A percentile compares a stretch with the other conserved stretches of the same genome.
These are phyloP conservation scores for Hoplodrina ambigua DNA, from an alignment of 2,888 invertebrate genomes.

Conservation along the genomic window DNA sequence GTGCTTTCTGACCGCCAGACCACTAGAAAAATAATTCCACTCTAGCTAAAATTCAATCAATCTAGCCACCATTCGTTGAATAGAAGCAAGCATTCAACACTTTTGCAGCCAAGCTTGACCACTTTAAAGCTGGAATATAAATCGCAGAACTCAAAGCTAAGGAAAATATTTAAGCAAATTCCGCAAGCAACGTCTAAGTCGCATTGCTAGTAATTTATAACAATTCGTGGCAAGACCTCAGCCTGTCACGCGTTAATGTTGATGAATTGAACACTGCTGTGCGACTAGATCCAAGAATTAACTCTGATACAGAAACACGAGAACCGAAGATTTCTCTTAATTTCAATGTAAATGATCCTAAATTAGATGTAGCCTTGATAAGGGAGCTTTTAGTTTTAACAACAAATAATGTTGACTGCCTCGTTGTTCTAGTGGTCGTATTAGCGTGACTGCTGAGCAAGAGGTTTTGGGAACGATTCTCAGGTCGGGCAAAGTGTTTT, in stretches of 20 bases:
- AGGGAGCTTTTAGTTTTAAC: not conserved
- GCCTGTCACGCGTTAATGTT: slow-evolving; percentile 64
- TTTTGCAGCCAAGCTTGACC: slow-evolving; percentile 7
- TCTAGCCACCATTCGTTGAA: not conserved
- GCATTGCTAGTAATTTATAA: slow-evolving; percentile 61
- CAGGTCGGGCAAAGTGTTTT: too few species aligned
- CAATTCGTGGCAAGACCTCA: slow-evolving; percentile 60
- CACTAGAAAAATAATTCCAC: not conserved
- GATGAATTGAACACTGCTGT: slow-evolving; percentile 64
- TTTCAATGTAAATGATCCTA: slow-evolving; percentile 28
- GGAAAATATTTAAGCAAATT: slow-evolving; percentile 62
- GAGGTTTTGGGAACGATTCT: too few species aligned
- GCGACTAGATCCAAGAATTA: slow-evolving; percentile 50
- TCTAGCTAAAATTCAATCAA: not conserved
- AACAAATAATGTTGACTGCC: not conserved
- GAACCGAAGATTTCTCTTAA: slow-evolving; percentile 45
- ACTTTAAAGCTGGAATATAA: slow-evolving; percentile 24
- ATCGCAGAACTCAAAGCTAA: slow-evolving; percentile 31
- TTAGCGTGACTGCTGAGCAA: too few species aligned
- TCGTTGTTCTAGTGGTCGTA: too few species aligned
- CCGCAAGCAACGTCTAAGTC: slow-evolving; percentile 45
- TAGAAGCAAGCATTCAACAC: not conserved
- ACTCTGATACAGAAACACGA: slow-evolving; percentile 46
- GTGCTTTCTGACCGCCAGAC: too few species aligned
- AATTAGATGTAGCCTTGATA: not conserved